Evolutionary conservation across 1,140 invertebrate species (phyloP), one percentile per base, ranked within the genome.

Genomic region (Aphelenchoides fujianensis): DNA sequence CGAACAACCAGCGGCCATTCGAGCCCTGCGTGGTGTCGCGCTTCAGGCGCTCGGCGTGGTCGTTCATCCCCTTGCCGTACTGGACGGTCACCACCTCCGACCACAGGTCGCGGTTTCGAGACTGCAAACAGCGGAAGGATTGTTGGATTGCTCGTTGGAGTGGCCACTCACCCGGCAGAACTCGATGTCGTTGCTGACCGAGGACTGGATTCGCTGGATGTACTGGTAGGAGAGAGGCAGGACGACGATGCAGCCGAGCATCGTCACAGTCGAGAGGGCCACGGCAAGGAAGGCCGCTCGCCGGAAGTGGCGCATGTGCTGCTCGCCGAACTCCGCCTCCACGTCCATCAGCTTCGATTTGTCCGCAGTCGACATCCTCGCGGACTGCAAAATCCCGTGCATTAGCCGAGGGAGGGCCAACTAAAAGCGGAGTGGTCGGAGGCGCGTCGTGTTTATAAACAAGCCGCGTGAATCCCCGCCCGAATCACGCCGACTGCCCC

Each of bases 191-290:
- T 69, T 80, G 12, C 71, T 67, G 16, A 82, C 67, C 37, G 75
- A 74, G 28, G 71, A 74, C 35, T 83, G 81, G 53, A 83, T 71
- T 27, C 80, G 73, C 61, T 83, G 81, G 31, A 83, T 71, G 59
- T 83, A 79, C 57, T 84, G 81, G 69, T 84, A 84, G 31, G 77
- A 72, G 7, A 83, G 68, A 32, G 81, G 81, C 57, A 84, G 53
- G 16, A 82, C 19, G 9, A 83, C 68, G 16, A 84, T 75, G 67
- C 78, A 84, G 0, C 75, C 73, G 31, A 83, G 62, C 75, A 83
- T 84, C 19, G 82, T 83, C 27, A 82, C 76, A 2, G 81, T 83
- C 23, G 82, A 84, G 32, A 84, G 64, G 7, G 80, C 81, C 31
- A 83, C 81, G 1, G 81, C 80, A 2, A 81, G 68, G 63, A 83